Evolutionary conservation across 2,888 invertebrate species (phyloP).

Genomic region (Scaptodrosophila latifasciaeformis): DNA sequence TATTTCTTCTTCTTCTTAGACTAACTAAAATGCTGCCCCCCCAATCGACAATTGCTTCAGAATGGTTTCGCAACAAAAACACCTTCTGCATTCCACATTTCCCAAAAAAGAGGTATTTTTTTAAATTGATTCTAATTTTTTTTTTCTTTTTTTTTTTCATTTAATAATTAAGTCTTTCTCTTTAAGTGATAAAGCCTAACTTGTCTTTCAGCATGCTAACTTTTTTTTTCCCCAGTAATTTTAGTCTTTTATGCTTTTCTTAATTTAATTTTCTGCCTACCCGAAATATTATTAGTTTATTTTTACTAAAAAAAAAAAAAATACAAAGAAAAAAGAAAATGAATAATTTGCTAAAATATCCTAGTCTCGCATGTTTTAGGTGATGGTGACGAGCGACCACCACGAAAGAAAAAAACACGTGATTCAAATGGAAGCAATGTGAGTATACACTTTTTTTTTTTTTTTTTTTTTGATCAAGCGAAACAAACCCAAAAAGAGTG

Average conservation of each 20-base stretch:
- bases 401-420: conserved; percentile 74
- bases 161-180: too few relatives aligned
- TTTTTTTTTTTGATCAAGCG: neutral
- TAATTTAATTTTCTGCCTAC: too few relatives aligned
- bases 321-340: neutral
- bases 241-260: too few relatives aligned
- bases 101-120: conserved; percentile 64
- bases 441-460: conserved; percentile 36
- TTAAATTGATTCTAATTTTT: too few relatives aligned
- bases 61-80: conserved; percentile 57
- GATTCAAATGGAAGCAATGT: conserved; percentile 70
- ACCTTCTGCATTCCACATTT: too few relatives aligned
- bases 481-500: too few relatives aligned
- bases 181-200: too few relatives aligned
- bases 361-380: conserved; percentile 60
- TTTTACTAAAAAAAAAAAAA: conserved; percentile 31
- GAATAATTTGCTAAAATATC: conserved; percentile 21
- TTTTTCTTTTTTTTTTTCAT: too few relatives aligned
- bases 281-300: too few relatives aligned
- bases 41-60: conserved; percentile 55
- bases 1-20: too few relatives aligned
- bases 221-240: too few relatives aligned
- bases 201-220: too few relatives aligned
- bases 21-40: conserved; percentile 1
- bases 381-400: conserved; percentile 72